These are phyloP conservation scores for Lepus oiostolus DNA, from an alignment of 2,797 vertebrate genomes.

Conservation along the genomic window DNA sequence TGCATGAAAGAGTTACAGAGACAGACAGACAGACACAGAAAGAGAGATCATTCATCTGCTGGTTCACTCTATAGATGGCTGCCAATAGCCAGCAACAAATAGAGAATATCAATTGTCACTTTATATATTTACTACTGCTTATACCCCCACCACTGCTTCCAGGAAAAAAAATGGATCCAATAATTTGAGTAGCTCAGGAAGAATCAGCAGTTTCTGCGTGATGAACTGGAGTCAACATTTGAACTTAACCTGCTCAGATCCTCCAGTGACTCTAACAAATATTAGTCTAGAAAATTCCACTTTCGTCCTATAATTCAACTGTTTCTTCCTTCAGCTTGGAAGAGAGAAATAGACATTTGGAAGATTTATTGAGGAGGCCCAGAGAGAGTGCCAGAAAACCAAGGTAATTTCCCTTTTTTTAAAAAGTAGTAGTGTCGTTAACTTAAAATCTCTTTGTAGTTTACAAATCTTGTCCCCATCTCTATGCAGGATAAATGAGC, in stretches of 20 bases:
- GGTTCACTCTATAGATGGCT: no score
- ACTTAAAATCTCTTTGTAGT: background rate
- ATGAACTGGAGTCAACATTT: background rate
- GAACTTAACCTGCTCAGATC: constrained; percentile 5
- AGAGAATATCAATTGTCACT: background rate
- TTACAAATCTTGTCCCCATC: background rate
- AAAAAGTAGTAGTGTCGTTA: constrained; percentile 43
- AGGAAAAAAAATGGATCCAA: constrained; percentile 11
- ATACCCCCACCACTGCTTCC: background rate
- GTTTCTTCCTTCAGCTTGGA: constrained; percentile 81
- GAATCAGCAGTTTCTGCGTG: background rate
- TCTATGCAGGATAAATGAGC: constrained; percentile 21
- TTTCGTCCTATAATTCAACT: constrained; percentile 44
- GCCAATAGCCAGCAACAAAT: background rate
- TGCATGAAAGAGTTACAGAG: no score
- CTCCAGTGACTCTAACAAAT: background rate
- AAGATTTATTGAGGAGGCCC: constrained; percentile 79
- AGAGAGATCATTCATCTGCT: no score
- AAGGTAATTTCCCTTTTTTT: constrained; percentile 71
- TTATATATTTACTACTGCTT: background rate
- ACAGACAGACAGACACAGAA: no score
- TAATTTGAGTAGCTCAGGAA: constrained; percentile 27
- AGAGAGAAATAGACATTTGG: constrained; percentile 82
- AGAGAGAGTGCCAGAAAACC: constrained; percentile 67
- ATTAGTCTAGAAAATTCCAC: background rate